Evolutionary conservation across 2,888 invertebrate species (phyloP).

Genomic region (Cataglyphis cursor): DNA sequence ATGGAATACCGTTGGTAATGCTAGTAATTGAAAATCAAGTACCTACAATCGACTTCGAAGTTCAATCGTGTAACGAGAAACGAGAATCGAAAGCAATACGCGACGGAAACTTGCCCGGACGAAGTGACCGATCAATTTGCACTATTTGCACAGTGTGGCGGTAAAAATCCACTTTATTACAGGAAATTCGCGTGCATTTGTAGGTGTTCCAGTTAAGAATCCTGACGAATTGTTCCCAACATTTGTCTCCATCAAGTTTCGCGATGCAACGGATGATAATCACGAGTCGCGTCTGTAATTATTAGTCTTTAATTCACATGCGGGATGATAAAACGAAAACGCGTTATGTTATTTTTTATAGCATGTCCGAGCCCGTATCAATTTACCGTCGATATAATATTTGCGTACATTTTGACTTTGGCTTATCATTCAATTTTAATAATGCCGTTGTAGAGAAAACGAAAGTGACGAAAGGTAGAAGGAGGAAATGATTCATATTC

Average conservation of each 20-base stretch:
- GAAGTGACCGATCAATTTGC: constrained; percentile 17
- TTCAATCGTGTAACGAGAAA: constrained; percentile 17
- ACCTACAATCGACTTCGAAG: not conserved
- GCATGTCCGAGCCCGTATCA: not conserved
- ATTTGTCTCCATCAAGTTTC: not conserved
- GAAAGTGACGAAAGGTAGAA: constrained; percentile 55
- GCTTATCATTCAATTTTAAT: not conserved
- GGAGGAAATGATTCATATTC: constrained; percentile 67
- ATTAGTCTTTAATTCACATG: constrained; percentile 12
- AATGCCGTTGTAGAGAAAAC: constrained; percentile 56
- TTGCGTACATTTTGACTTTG: constrained; percentile 5
- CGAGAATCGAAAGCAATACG: constrained; percentile 11
- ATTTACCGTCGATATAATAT: constrained; percentile 11
- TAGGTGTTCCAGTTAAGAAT: not conserved
- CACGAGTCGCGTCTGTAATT: not conserved
- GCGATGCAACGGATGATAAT: not conserved
- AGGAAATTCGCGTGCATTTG: constrained; percentile 21
- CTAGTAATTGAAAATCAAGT: constrained; percentile 30
- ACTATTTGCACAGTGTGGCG: constrained; percentile 27
- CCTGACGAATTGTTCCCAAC: not conserved
- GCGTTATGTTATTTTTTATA: constrained; percentile 27
- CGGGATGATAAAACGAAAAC: not conserved
- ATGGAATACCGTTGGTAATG: not conserved
- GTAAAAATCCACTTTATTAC: constrained; percentile 9
- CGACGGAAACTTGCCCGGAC: not conserved